A percentile compares a stretch with the other conserved stretches of the same genome.
These are phyloP conservation scores for Coilia nasus DNA, from an alignment of 2,797 vertebrate genomes.

Conservation along the genomic window DNA sequence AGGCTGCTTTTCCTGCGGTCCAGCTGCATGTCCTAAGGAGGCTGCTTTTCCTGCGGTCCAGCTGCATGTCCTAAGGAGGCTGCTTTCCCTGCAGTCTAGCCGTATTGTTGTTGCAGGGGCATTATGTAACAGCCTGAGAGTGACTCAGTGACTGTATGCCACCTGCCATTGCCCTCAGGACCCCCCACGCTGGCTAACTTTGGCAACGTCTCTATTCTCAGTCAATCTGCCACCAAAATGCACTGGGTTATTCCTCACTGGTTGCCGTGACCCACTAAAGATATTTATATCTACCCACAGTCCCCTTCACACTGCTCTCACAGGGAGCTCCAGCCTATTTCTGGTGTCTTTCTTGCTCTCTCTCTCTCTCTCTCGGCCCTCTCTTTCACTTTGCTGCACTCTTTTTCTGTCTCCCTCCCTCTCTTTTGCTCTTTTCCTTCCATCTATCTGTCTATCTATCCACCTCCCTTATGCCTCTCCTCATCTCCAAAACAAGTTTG, in stretches of 20 bases:
- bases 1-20: too few relatives aligned
- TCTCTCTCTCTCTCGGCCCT: conserved; percentile 31
- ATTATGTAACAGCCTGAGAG: background rate
- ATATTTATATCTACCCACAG: conserved; percentile 69
- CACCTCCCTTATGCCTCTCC: background rate
- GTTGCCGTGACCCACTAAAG: conserved; percentile 72
- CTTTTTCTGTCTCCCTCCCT: too few relatives aligned
- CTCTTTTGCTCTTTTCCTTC: too few relatives aligned
- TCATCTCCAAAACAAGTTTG: conserved; percentile 36
- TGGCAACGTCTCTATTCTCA: conserved; percentile 41
- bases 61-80: too few relatives aligned
- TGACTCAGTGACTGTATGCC: background rate
- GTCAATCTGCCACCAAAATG: conserved; percentile 29
- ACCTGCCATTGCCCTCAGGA: background rate
- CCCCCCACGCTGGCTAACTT: background rate
- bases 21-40: too few relatives aligned
- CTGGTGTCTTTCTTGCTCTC: background rate
- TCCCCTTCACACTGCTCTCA: conserved; percentile 47
- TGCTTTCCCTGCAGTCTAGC: background rate
- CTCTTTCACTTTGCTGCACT: too few relatives aligned
- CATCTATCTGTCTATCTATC: background rate
- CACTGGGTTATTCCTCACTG: conserved; percentile 51
- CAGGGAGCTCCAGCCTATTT: conserved; percentile 41
- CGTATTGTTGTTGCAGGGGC: background rate
- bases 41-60: too few relatives aligned